Conservation (phyloP, 2,888 invertebrate genomes). For the Unio pictorum region DNA sequence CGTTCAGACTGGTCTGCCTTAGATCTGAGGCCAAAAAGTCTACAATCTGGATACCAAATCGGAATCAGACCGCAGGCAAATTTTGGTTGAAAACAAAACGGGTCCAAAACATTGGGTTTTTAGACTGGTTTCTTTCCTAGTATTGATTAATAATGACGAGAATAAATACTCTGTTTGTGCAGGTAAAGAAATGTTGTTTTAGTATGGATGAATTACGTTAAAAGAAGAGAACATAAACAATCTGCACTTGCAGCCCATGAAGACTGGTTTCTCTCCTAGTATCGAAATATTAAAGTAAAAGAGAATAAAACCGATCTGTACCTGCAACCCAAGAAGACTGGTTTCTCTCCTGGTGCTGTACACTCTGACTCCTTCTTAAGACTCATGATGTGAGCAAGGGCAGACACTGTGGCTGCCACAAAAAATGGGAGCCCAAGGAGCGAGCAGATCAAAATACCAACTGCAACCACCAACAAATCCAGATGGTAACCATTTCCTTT, state of each 20-base stretch:
- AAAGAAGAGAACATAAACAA: background rate
- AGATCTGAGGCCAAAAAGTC: too few species aligned
- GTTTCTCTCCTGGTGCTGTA: slow-evolving; percentile 97
- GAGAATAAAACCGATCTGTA: slow-evolving; percentile 40
- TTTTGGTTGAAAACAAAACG: too few species aligned
- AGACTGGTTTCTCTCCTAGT: slow-evolving; percentile 96
- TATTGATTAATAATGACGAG: too few species aligned
- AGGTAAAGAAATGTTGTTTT: too few species aligned
- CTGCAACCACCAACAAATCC: slow-evolving; percentile 90
- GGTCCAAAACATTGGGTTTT: too few species aligned
- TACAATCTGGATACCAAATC: too few species aligned
- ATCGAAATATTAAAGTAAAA: background rate
- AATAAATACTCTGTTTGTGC: too few species aligned
- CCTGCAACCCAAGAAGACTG: slow-evolving; percentile 93
- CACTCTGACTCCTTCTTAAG: slow-evolving; percentile 95
- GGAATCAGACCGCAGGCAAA: too few species aligned
- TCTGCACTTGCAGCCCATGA: slow-evolving; percentile 85
- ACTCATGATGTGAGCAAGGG: slow-evolving; percentile 97
- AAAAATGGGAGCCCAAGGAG: slow-evolving; percentile 88
- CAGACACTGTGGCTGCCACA: slow-evolving; percentile 95
- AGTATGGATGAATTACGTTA: too few species aligned
- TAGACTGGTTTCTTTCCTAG: too few species aligned
- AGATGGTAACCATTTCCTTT: slow-evolving; percentile 98
- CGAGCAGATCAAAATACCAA: slow-evolving; percentile 90
- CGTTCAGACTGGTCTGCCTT: too few species aligned